Percentiles rank a stretch among this genome's conserved stretches.
These are phyloP conservation scores for Epinephelus malabaricus DNA, from an alignment of 2,797 vertebrate species.

Conservation along the genomic window DNA sequence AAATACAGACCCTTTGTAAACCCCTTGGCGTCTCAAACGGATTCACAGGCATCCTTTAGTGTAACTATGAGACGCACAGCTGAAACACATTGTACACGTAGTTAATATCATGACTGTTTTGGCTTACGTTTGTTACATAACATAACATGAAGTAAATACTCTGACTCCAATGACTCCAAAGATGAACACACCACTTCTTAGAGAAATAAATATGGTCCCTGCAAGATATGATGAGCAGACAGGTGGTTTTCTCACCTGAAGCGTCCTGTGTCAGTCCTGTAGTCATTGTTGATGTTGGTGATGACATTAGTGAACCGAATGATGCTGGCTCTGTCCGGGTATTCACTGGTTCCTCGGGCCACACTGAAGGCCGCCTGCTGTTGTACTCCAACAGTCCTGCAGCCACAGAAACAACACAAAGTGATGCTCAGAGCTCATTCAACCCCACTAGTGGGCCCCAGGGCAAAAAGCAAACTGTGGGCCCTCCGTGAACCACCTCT, in stretches of 20 bases:
- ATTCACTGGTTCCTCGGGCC: conserved; percentile 22
- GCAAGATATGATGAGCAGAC: neutral
- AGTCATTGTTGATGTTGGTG: conserved; percentile 75
- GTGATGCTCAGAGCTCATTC: neutral
- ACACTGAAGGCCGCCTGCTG: conserved; percentile 74
- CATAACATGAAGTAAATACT: no score
- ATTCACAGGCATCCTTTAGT: no score
- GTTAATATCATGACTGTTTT: no score
- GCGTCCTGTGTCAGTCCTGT: conserved; percentile 23
- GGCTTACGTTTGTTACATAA: no score
- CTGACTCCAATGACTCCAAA: no score
- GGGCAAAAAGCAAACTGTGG: neutral
- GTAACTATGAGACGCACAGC: no score
- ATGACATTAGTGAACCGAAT: conserved; percentile 67
- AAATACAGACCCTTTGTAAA: no score
- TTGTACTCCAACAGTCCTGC: conserved; percentile 11
- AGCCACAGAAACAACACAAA: conserved; percentile 11
- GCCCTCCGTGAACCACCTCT: no score
- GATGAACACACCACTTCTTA: neutral
- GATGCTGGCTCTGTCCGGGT: conserved; percentile 4
- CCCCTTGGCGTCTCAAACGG: no score
- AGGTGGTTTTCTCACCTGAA: conserved; percentile 61
- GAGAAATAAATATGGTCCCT: no score
- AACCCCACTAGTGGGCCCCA: no score
- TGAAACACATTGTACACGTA: no score